These are phyloP conservation scores for Picus viridis DNA, from an alignment of 2,797 vertebrate species.

Conservation along the genomic window DNA sequence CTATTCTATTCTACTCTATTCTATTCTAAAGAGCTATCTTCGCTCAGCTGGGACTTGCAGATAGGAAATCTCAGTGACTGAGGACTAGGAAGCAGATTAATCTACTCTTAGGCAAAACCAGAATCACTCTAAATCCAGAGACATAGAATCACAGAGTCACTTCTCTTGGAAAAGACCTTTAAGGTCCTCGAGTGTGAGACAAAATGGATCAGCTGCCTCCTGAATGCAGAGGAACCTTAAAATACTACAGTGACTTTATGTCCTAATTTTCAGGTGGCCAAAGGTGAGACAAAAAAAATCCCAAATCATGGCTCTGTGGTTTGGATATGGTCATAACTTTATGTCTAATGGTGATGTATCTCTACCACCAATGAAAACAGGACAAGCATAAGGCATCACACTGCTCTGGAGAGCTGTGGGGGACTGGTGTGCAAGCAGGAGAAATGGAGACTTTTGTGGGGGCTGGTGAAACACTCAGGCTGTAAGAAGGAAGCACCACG, in stretches of 20 bases:
- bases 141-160: neutral
- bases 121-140: neutral
- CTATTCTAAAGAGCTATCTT: neutral
- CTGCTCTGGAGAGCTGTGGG: neutral
- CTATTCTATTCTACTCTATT: too few relatives aligned
- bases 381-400: neutral
- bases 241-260: neutral
- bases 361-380: neutral
- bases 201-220: neutral
- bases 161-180: too few relatives aligned
- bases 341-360: neutral
- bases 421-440: neutral
- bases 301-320: neutral
- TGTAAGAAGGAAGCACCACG: neutral
- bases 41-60: neutral
- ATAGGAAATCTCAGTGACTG: neutral
- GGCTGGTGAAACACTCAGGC: neutral
- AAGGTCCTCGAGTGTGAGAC: neutral
- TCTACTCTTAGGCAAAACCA: neutral
- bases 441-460: neutral
- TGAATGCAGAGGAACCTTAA: neutral
- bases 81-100: neutral
- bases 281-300: neutral
- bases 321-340: neutral
- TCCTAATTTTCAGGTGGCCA: neutral